phyloP scores from a whole-genome alignment of 2,888 invertebrate genomes.

The Tubiluchus corallicola region DNA sequence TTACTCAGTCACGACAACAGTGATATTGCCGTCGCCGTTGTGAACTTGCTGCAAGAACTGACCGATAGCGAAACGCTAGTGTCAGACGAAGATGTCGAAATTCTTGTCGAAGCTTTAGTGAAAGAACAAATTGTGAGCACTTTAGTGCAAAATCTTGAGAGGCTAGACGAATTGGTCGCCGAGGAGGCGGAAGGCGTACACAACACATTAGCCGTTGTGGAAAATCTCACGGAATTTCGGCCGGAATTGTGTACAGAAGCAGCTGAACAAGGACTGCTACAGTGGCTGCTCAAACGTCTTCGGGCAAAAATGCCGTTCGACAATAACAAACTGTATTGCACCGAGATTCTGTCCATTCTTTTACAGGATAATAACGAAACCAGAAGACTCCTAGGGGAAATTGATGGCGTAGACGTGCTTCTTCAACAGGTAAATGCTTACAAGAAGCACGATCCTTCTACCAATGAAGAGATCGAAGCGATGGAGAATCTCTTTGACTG shows the following conservation, averaged over 20 bases:
- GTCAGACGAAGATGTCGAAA: constrained; percentile 66
- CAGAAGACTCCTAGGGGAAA: constrained; percentile 49
- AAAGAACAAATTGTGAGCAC: constrained; percentile 75
- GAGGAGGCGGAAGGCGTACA: constrained; percentile 93
- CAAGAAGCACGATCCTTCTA: constrained; percentile 77
- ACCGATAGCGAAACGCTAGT: constrained; percentile 90
- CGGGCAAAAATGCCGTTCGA: constrained; percentile 70
- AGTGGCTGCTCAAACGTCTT: constrained; percentile 68
- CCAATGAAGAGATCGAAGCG: constrained; percentile 82
- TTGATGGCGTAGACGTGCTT: constrained; percentile 87
- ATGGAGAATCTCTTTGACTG: constrained; percentile 98
- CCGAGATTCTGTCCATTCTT: constrained; percentile 85
- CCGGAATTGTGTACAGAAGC: constrained; percentile 65
- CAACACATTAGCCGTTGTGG: constrained; percentile 74
- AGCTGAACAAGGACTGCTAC: constrained; percentile 69
- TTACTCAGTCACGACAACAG: constrained; percentile 87
- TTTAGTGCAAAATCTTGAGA: constrained; percentile 74
- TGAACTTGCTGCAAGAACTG: constrained; percentile 57
- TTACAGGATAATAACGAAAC: constrained; percentile 60
- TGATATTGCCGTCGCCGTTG: constrained; percentile 56
- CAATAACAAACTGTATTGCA: constrained; percentile 81
- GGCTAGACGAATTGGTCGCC: constrained; percentile 76
- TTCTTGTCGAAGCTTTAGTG: constrained; percentile 59
- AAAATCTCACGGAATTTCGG: constrained; percentile 80
- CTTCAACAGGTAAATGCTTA: constrained; percentile 85